These are phyloP conservation scores for Oscheius sp. DNA, from an alignment of 2,888 invertebrate genomes.

Conservation along the genomic window DNA sequence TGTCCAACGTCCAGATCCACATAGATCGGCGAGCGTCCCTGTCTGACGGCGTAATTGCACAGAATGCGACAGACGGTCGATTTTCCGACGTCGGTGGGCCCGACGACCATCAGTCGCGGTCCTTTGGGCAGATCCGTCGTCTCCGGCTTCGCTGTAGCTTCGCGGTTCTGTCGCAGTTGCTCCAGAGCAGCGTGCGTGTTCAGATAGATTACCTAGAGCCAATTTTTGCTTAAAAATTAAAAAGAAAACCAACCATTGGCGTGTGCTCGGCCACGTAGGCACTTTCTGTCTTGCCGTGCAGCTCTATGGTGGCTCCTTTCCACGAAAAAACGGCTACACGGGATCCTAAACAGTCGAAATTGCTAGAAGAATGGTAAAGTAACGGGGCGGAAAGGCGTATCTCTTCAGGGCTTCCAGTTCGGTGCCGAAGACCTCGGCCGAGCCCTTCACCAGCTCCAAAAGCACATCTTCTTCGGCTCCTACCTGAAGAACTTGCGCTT, in stretches of 20 bases:
- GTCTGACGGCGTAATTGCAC: slow-evolving; percentile 92
- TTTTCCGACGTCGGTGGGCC: slow-evolving; percentile 96
- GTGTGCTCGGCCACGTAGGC: slow-evolving; percentile 95
- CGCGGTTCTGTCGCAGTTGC: slow-evolving; percentile 84
- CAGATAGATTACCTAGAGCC: slow-evolving; percentile 81
- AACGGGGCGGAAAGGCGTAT: slow-evolving; percentile 68
- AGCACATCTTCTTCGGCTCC: slow-evolving; percentile 56
- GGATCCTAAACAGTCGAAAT: slow-evolving; percentile 80
- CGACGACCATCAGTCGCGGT: slow-evolving; percentile 52
- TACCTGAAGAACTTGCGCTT: slow-evolving; percentile 36
- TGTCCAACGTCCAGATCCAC: slow-evolving; percentile 97
- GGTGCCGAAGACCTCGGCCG: slow-evolving; percentile 95
- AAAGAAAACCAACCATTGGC: slow-evolving; percentile 78
- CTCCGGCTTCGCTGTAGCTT: slow-evolving; percentile 48
- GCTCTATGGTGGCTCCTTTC: slow-evolving; percentile 89
- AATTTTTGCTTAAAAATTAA: slow-evolving; percentile 11
- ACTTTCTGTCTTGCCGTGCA: slow-evolving; percentile 89
- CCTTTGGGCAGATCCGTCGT: slow-evolving; percentile 39
- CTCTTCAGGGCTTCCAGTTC: slow-evolving; percentile 92
- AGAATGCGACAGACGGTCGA: slow-evolving; percentile 88
- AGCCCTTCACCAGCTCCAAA: slow-evolving; percentile 84
- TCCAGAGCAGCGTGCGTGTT: slow-evolving; percentile 96
- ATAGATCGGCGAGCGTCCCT: slow-evolving; percentile 83
- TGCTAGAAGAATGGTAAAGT: slow-evolving; percentile 5
- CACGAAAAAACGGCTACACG: slow-evolving; percentile 96